These are phyloP conservation scores for Hylia prasina DNA, from an alignment of 2,113 vertebrate species.

Conservation along the genomic window DNA sequence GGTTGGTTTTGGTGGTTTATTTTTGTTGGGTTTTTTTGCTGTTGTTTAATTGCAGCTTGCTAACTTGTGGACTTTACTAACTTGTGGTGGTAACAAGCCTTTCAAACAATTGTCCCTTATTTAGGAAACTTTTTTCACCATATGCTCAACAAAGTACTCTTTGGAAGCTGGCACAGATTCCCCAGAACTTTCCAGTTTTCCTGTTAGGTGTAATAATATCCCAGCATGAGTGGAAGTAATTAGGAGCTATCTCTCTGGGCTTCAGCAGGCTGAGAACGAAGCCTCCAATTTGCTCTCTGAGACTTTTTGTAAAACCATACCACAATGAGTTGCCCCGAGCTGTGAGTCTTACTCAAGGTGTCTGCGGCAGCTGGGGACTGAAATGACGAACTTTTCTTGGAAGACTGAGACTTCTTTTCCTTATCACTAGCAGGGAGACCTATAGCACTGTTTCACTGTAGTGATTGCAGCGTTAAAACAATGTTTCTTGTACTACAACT, in stretches of 20 bases:
- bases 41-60: background rate
- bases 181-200: background rate
- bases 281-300: background rate
- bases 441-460: background rate
- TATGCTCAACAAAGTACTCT: background rate
- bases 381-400: background rate
- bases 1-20: background rate
- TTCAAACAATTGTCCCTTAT: background rate
- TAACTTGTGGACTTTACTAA: background rate
- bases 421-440: background rate
- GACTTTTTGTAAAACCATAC: background rate
- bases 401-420: background rate
- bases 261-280: background rate
- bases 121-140: background rate
- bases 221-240: background rate
- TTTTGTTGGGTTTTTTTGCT: accelerated
- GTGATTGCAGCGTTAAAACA: background rate
- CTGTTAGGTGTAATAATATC: background rate
- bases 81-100: background rate
- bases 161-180: background rate
- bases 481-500: background rate
- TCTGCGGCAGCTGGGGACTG: background rate
- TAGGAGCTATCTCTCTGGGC: background rate
- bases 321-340: accelerated
- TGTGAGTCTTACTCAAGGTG: background rate